Evolutionary conservation across 2,797 vertebrate genomes (phyloP).

Genomic region (Lepus oiostolus): DNA sequence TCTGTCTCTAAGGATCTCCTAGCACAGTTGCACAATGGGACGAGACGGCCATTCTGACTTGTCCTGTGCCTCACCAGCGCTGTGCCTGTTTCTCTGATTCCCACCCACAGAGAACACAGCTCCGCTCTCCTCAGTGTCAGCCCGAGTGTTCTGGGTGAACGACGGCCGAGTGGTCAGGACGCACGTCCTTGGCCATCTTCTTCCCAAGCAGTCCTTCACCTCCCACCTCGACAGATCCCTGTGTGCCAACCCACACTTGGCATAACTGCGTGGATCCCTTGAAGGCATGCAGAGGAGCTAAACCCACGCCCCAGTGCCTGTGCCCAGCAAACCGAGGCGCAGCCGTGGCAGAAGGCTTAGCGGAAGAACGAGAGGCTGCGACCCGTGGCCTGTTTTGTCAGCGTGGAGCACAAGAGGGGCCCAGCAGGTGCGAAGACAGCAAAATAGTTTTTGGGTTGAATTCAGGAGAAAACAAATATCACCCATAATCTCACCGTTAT

Average conservation of each 20-base stretch:
- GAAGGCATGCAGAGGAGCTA: background rate
- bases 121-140: background rate
- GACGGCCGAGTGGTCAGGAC: background rate
- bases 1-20: too few relatives aligned
- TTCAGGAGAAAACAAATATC: background rate
- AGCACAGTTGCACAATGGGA: background rate
- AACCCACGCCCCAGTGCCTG: too few relatives aligned
- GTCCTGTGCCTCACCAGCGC: background rate
- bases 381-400: background rate
- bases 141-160: background rate
- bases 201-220: background rate
- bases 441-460: background rate
- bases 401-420: too few relatives aligned
- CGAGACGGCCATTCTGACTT: background rate
- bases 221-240: background rate
- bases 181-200: background rate
- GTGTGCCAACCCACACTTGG: background rate
- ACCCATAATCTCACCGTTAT: background rate
- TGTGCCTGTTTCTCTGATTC: background rate
- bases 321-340: too few relatives aligned
- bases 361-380: fast-evolving
- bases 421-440: background rate
- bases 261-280: background rate
- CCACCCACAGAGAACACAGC: background rate
- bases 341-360: too few relatives aligned